phyloP scores from a whole-genome alignment of 2,113 vertebrate genomes.

The Sceloporus undulatus region DNA sequence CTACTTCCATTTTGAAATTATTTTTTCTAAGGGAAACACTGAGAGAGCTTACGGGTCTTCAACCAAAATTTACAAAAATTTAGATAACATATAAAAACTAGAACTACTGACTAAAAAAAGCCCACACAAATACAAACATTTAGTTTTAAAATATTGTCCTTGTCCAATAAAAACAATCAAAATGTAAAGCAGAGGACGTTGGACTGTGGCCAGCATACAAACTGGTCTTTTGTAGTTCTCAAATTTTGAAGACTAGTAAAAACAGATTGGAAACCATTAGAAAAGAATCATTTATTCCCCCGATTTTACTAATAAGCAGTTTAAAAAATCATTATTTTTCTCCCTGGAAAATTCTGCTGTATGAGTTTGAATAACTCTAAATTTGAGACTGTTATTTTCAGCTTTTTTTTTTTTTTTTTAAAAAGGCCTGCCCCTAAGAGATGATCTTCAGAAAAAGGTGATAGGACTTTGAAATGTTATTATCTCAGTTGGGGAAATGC shows the following conservation, averaged over 20 bases:
- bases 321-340: not conserved
- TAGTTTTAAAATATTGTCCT: not conserved
- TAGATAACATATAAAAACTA: not conserved
- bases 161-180: not conserved
- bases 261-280: not conserved
- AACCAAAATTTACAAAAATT: too few species aligned
- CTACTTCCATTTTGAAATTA: too few species aligned
- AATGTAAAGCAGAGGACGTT: not conserved
- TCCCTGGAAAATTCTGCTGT: not conserved
- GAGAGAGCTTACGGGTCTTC: not conserved
- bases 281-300: too few species aligned
- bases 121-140: not conserved
- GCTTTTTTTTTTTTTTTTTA: not conserved
- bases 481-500: not conserved
- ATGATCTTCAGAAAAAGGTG: not conserved
- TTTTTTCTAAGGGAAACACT: too few species aligned
- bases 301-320: not conserved
- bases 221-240: not conserved
- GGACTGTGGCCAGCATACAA: not conserved
- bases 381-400: not conserved
- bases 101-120: not conserved
- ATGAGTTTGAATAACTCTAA: not conserved
- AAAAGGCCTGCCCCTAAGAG: not conserved
- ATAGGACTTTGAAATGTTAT: too few species aligned
- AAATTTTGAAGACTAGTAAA: not conserved